Evolutionary conservation across 2,888 invertebrate species (phyloP), one percentile per base, ranked within the genome.

Genomic region (Adineta ricciae): DNA sequence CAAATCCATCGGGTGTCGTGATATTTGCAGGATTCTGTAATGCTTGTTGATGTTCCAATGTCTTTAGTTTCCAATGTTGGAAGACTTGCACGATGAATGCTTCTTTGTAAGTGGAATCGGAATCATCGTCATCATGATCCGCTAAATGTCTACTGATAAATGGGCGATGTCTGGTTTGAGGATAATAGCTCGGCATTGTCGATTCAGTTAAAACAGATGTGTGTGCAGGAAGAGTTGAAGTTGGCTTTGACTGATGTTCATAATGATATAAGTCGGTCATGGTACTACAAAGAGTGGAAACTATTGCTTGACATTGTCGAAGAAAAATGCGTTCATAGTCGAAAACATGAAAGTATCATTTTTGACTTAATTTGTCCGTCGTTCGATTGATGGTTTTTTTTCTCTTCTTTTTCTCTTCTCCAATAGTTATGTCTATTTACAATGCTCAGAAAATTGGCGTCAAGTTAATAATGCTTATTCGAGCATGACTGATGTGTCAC

Each of bases 31-130:
- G 14, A 24, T 41, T 78, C 2, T 78, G 19, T 38, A 78, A 19
- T n/a, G n/a, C 8, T 19, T 78, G 38, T 78, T 78, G 38, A 38
- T 38, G 38, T 78, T 78, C 78, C n/a, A 41, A n/a, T 78, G 78
- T 41, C 41, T 78, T 78, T 0, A 41, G 1, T 78, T 78, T 78
- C 78, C 78, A 78, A 78, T 78, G 78, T 78, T 78, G 78, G 41
- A 78, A 78, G 21, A 78, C 11, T 38, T 41, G 41, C 14, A 78
- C 32, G n/a, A 78, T 78, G 14, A 78, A 41, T 78, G 24, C n/a
- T 64, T 64, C 32, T 19, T 64, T 64, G 19, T 64, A 64, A 64
- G 32, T 27, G 1, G 64, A 64, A 64, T 64, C 64, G 19, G 64
- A 14, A 32, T 64, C 64, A 64, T 64, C 64, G 2, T 64, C 64